Conservation (phyloP, 2,888 invertebrate species). For the Drosophila stalkeri region DNA sequence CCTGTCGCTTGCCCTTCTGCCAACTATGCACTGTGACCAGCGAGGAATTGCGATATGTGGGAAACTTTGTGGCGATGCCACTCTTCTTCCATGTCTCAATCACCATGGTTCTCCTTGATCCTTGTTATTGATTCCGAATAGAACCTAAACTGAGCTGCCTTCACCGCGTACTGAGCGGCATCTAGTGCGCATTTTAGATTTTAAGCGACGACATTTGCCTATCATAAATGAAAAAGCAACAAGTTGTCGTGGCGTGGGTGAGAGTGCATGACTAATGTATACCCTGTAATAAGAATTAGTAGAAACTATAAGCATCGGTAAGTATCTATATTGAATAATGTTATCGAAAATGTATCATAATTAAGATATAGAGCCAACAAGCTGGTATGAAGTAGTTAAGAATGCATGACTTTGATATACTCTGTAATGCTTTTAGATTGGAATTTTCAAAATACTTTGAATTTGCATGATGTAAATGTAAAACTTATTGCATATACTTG, state of each 20-base stretch:
- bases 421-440: neutral
- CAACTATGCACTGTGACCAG: constrained; percentile 85
- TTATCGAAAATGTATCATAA: neutral
- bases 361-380: neutral
- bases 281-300: neutral
- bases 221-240: neutral
- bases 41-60: constrained; percentile 82
- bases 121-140: neutral
- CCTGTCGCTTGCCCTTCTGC: constrained; percentile 88
- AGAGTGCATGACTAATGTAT: neutral
- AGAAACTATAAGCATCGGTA: neutral
- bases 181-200: neutral
- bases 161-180: constrained; percentile 21
- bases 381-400: neutral
- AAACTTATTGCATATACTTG: neutral
- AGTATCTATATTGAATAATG: neutral
- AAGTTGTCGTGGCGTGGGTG: neutral
- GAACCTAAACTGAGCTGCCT: constrained; percentile 9
- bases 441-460: neutral
- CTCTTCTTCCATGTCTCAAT: constrained; percentile 81
- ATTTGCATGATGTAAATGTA: neutral
- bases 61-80: constrained; percentile 83
- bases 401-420: neutral
- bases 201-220: constrained; percentile 17
- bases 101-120: constrained; percentile 57